Evolutionary conservation across 2,113 vertebrate genomes (phyloP).

Genomic region (Felis catus): DNA sequence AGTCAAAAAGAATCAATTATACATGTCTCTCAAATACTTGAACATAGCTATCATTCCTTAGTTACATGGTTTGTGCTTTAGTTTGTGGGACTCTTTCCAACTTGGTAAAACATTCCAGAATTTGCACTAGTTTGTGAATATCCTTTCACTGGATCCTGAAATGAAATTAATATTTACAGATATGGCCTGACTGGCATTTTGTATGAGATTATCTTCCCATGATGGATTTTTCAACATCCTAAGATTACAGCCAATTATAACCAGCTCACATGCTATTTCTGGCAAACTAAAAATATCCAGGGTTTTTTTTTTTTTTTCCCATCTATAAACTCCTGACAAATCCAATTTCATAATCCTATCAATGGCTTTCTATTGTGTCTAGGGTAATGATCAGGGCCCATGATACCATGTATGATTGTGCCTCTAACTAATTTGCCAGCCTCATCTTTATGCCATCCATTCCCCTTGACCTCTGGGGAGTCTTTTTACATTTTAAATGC

Average conservation of each 20-base stretch:
- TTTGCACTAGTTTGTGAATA: constrained; percentile 9
- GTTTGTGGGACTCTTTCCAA: neutral
- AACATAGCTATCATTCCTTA: neutral
- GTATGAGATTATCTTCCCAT: neutral
- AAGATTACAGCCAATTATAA: neutral
- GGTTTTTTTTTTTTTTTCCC: neutral
- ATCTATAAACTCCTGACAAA: neutral
- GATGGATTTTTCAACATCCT: neutral
- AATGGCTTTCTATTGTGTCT: neutral
- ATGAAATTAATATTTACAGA: neutral
- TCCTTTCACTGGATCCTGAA: neutral
- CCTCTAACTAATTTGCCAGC: neutral
- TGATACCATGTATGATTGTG: neutral
- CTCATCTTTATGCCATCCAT: neutral
- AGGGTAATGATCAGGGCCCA: neutral
- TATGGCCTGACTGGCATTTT: neutral
- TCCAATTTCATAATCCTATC: neutral
- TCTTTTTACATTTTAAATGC: neutral
- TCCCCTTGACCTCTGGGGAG: neutral
- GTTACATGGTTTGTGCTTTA: neutral
- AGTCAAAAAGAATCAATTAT: neutral
- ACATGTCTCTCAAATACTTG: neutral
- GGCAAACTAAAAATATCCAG: constrained; percentile 1
- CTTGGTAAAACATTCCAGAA: neutral
- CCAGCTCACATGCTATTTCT: neutral